Evolutionary conservation across 2,888 invertebrate genomes (phyloP), one percentile per base, ranked within the genome.

Genomic region (Agriopis leucophaearia): DNA sequence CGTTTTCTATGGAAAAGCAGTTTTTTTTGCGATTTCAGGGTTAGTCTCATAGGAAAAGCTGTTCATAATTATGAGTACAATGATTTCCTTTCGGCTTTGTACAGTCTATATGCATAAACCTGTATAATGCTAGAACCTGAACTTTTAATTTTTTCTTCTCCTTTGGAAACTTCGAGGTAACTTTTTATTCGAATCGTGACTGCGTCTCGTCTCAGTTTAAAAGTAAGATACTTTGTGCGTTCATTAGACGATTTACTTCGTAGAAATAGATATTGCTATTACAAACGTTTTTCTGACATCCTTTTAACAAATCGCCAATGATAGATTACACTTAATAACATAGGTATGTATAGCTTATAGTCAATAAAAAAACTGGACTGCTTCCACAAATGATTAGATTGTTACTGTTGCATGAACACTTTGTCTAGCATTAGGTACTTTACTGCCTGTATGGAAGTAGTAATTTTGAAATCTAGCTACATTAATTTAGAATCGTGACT

Each of bases 401-500:
- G 56, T 65, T 51, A 61, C 47, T 50, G 12, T 52, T 61, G 47
- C 45, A 56, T 48, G 58, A 48, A 52, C 61, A 38, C 47, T 52
- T 48, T 59, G 60, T 51, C 50, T 44, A 16, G 13, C 15, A 27
- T 54, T 54, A 63, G 5, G 27, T 18, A 50, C 42, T 47, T 40
- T 50, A 51, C 50, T 38, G 57, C 15, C 54, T 57, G 50, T 64
- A 69, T 55, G 58, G 40, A 66, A 64, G 54, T 60, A 52, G 65
- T 72, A 64, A 75, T 81, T 78, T 77, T 66, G 70, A 74, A 74
- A 59, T 70, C 74, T 78, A 75, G 64, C 77, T 70, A 66, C 71
- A 77, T 71, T 75, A 74, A 61, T 48, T 69, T 50, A 69, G 69
- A 76, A 78, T 83, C 80, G 81, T 82, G 82, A 81, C 77, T 71